These are phyloP conservation scores for Rotaria socialis DNA, from an alignment of 2,888 invertebrate genomes.

Conservation along the genomic window DNA sequence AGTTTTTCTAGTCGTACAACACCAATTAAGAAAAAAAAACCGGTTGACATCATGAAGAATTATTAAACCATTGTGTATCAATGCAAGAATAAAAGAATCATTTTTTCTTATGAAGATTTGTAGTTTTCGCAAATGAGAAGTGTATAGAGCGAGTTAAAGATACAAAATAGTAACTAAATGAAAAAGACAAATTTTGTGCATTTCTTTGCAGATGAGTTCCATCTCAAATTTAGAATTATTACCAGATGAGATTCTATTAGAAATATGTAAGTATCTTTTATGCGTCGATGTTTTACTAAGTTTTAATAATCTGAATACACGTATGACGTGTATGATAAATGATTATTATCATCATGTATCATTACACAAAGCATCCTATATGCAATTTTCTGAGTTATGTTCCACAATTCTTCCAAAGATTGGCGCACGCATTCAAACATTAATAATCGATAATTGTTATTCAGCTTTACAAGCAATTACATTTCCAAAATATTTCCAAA, in stretches of 20 bases:
- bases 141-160: too few species aligned
- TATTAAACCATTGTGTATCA: too few species aligned
- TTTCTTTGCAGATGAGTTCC: background rate
- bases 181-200: too few species aligned
- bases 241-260: background rate
- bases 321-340: background rate
- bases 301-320: background rate
- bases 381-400: background rate
- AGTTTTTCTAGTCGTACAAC: too few species aligned
- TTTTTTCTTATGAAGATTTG: too few species aligned
- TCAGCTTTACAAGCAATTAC: background rate
- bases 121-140: too few species aligned
- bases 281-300: background rate
- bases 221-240: background rate
- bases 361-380: background rate
- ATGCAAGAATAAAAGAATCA: too few species aligned
- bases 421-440: background rate
- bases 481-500: slow-evolving; percentile 16
- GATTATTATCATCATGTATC: slow-evolving; percentile 30
- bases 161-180: too few species aligned
- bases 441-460: background rate
- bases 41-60: too few species aligned
- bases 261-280: slow-evolving; percentile 24
- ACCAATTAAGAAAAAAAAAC: too few species aligned
- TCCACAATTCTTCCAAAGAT: background rate